Conservation (phyloP, 2,888 invertebrate species). For the Sarcophaga subvicina region DNA sequence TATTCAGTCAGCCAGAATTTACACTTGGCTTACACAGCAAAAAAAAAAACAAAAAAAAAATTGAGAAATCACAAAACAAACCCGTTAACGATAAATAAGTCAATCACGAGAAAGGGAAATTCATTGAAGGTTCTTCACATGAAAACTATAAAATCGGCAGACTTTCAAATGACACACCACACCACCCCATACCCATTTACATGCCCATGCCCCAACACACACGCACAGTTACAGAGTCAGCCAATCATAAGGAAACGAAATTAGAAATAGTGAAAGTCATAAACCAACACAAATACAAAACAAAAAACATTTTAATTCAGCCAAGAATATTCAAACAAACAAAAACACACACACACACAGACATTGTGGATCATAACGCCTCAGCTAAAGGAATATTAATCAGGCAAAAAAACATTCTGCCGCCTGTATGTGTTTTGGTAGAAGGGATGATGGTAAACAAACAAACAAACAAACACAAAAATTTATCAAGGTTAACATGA, state of each 20-base stretch:
- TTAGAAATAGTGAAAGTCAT: slow-evolving; percentile 7
- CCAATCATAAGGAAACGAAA: slow-evolving; percentile 23
- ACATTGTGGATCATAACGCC: background rate
- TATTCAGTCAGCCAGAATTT: slow-evolving; percentile 37
- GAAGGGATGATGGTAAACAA: background rate
- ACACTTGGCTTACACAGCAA: slow-evolving; percentile 17
- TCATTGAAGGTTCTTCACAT: slow-evolving; percentile 3
- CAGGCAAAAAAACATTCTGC: background rate
- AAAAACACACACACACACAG: background rate
- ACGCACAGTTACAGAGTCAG: background rate
- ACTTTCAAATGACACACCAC: background rate
- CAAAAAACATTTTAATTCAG: background rate
- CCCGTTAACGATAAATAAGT: background rate
- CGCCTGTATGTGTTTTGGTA: background rate
- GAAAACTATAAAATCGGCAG: background rate
- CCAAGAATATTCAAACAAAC: background rate
- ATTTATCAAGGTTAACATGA: background rate
- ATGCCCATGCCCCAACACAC: background rate
- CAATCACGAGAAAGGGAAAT: background rate
- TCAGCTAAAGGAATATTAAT: background rate
- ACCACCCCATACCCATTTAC: background rate
- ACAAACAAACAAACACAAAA: background rate
- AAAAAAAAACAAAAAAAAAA: background rate
- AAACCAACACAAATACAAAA: background rate
- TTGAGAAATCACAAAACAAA: slow-evolving; percentile 20